Base-by-base conservation (phyloP, 2,888 invertebrate genomes). In the Phengaris alcon region DNA sequence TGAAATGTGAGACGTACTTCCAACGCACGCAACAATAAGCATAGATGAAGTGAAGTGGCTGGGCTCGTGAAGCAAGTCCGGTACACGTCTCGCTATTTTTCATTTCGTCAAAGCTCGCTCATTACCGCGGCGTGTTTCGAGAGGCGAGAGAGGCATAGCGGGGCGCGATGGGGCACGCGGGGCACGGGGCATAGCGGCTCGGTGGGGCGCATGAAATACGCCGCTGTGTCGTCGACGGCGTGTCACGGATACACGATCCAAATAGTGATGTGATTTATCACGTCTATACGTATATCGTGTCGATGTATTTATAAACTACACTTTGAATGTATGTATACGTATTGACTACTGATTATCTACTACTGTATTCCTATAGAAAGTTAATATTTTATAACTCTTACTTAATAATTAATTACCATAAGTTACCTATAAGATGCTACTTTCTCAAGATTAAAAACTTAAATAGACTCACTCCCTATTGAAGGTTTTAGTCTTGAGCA, bases 151-250 rank as follows among this genome's bases (percentile, higher is more conserved):
- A 86, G 84, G 83, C 86, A 85, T 79, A 81, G 78, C 73, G 78
- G 79, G 77, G 79, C 75, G 79, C 78, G 81, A 79, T 79, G 78
- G 78, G 82, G 80, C 81, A 78, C 81, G 79, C 79, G 84, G 86
- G 85, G 86, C 84, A 82, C 86, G 85, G 81, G 81, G 79, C 76
- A 72, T 80, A 80, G 84, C 86, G 85, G 64, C 64, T 35, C 85
- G 84, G 83, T 86, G 86, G 86, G 87, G 86, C 87, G 88, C 86
- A 86, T 90, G 86, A 90, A 90, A 89, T 88, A 90, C 87, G 86
- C 82, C 82, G 81, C 82, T 81, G 81, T 82, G 84, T 83, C 84
- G 79, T 82, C 87, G 86, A 87, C 86, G 86, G 88, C 86, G 86
- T 89, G 90, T 88, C 88, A 89, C 88, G 87, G 89, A 88, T 89